Base-by-base conservation (phyloP, 1,140 invertebrate species). In the Dendroctonus ponderosae region DNA sequence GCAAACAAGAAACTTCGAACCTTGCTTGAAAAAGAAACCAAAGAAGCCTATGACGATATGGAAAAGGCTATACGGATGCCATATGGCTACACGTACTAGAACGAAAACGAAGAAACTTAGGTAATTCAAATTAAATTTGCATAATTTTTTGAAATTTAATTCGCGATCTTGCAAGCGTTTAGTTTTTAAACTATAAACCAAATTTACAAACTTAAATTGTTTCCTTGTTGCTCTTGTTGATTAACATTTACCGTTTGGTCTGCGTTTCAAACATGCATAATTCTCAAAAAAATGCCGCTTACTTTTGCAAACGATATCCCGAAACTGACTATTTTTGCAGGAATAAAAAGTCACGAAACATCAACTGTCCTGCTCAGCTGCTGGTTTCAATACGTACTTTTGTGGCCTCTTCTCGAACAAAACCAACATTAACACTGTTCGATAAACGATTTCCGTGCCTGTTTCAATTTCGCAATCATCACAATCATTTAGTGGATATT, bases 281-380 rank as follows among this genome's bases (percentile, higher is more conserved):
- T 26, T 26, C 3, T 26, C 26, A 26, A 26, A 26, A 26, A 26
- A 26, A 26, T 26, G 26, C 26, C 26, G 26, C 26, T 26, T 26
- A 3, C 26, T 26, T 2, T 26, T 26, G 26, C 26, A 26, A 26
- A 26, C 26, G 26, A 1, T 26, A 2, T 11, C 43, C 43, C 5
- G 12, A 46, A 46, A 46, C 43, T 46, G 2, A 15, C 2, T 51
- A n/a, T 51, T 56, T 40, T 15, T 56, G 11, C 9, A 56, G 38
- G 14, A 56, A 56, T 4, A 42, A 53, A 43, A 63, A 53, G 39
- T 63, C 61, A 6, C 41, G 61, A 46, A 63, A 63, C 39, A 52
- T 63, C 9, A 46, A 63, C 12, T 63, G 61, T 43, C 61, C 61
- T 38, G 61, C 61, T 15, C 48, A 63, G 26, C 46, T 63, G 14